phyloP scores from a whole-genome alignment of 2,888 invertebrate genomes.

The Drosophila recens region DNA sequence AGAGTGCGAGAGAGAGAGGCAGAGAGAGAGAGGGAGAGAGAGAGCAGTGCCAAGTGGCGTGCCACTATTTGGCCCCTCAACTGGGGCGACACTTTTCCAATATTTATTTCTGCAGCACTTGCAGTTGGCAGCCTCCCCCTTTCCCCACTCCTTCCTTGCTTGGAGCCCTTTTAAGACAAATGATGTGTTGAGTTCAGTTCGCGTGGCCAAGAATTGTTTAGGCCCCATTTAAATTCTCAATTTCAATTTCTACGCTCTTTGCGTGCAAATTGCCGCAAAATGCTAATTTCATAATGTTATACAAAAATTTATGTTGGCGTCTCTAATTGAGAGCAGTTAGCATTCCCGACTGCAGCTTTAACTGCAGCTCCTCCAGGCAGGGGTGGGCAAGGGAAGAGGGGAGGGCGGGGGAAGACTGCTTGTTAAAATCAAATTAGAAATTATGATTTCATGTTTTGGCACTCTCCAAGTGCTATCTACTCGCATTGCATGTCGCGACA shows the following conservation, averaged over 20 bases:
- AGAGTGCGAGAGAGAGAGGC: not conserved
- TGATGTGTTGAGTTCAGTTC: constrained; percentile 62
- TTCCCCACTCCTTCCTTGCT: not conserved
- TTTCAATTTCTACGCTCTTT: constrained; percentile 52
- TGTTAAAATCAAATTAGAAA: constrained; percentile 65
- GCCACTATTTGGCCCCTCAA: constrained; percentile 81
- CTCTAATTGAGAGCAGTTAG: constrained; percentile 59
- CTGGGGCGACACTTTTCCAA: constrained; percentile 67
- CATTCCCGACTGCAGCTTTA: constrained; percentile 31
- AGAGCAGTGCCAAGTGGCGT: constrained; percentile 74
- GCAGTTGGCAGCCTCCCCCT: constrained; percentile 19
- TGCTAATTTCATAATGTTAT: constrained; percentile 57
- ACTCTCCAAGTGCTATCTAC: constrained; percentile 48
- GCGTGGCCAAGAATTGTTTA: constrained; percentile 64
- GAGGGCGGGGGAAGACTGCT: constrained; percentile 15
- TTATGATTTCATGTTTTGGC: constrained; percentile 78
- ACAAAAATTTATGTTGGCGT: constrained; percentile 54
- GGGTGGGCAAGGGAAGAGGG: not conserved
- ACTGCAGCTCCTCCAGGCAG: not conserved
- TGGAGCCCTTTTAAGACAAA: constrained; percentile 41
- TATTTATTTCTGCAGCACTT: constrained; percentile 34
- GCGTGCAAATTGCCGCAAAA: constrained; percentile 71
- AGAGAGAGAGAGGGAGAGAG: not conserved
- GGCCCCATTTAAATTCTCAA: constrained; percentile 46
- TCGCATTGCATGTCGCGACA: constrained; percentile 50